Conservation (phyloP, 2,113 vertebrate species). For the Anoura caudifer region DNA sequence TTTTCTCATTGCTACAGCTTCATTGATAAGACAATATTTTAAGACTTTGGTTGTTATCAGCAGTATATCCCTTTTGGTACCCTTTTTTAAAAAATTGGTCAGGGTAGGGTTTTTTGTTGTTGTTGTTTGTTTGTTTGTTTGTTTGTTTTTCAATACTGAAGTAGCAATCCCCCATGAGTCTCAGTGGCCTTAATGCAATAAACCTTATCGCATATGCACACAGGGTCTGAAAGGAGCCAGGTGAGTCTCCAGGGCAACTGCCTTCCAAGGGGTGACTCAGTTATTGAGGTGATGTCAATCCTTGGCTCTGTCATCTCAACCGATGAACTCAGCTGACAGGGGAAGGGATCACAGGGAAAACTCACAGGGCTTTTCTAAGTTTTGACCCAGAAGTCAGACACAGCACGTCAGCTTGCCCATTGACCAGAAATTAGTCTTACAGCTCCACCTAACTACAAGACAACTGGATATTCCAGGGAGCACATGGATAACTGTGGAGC, state of each 20-base stretch:
- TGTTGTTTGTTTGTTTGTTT: no score
- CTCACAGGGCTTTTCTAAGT: not conserved
- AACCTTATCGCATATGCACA: not conserved
- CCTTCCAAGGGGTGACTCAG: not conserved
- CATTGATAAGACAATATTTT: not conserved
- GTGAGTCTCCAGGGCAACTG: not conserved
- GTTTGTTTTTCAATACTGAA: not conserved
- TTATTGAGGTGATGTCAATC: not conserved
- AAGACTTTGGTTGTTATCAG: not conserved
- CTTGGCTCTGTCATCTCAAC: not conserved
- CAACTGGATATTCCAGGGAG: not conserved
- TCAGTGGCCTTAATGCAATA: not conserved
- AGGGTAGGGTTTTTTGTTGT: not conserved
- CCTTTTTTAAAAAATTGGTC: not conserved
- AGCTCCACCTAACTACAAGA: not conserved
- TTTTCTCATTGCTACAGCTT: not conserved
- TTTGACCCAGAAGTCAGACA: not conserved
- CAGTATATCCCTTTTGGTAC: not conserved
- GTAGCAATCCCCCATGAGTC: not conserved
- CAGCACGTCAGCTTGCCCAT: not conserved
- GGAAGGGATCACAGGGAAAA: not conserved
- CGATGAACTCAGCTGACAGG: not conserved
- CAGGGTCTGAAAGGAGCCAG: not conserved
- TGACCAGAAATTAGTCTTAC: not conserved
- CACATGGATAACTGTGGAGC: not conserved